Evolutionary conservation across 1,140 invertebrate species (phyloP), one percentile per base, ranked within the genome.

Genomic region (Adoxophyes honmai): DNA sequence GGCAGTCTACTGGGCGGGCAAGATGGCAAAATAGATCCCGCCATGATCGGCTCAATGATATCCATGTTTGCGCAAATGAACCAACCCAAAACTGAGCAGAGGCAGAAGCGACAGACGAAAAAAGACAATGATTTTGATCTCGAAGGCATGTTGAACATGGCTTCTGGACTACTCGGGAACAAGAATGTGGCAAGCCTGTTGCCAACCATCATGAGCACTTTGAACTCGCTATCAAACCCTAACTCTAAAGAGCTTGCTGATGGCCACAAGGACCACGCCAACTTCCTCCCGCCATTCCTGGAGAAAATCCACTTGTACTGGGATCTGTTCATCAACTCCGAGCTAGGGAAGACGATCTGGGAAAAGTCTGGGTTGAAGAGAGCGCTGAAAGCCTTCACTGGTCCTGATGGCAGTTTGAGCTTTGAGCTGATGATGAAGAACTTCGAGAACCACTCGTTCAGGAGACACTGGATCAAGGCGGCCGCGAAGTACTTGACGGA

Each of bases 301-400:
- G 94, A 95, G 68, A 94, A 93, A 54, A 64, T 92, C 0, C 94
- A 95, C 70, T 79, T 95, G 0, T 92, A 94, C 68, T 95, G 94
- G 92, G 94, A 95, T 60, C 91, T 95, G 39, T 95, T 96, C 70
- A 93, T 93, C 4, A 93, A 93, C 73, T 95, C 94, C 0, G 94
- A 96, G 63, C 81, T 95, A 0, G 94, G 94, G 0, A 92, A 92
- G 65, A 91, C 92, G 0, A 70, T 95, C 1, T 94, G 94, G 91
- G 91, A 93, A 56, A 95, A 93, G 39, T 92, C 94, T 4, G 94
- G 94, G 0, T 81, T 94, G 0, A 91, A 92, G 36, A 90, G 91
- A 35, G 91, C 93, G 0, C 75, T 80, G 42, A 89, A 90, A 59
- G 70, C 81, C 0, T 93, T 93, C 65, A 88, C 91, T 4, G 93